Evolutionary conservation across 23 tunicate genomes (phyloP).

Genomic region (Styela clava): DNA sequence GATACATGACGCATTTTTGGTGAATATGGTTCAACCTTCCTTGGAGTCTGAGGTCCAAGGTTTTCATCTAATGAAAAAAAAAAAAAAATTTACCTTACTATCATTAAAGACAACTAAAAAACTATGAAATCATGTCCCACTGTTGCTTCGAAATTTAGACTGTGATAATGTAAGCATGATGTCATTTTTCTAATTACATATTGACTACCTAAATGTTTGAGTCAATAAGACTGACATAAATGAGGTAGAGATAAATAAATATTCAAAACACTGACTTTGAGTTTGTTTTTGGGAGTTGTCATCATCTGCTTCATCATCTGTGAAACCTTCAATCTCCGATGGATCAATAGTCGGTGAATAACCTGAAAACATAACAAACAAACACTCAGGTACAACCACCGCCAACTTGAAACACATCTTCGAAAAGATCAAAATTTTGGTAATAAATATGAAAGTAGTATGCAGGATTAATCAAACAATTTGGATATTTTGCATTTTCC

Average conservation of each 20-base stretch:
- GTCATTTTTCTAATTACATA: too few relatives aligned
- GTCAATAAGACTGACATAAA: too few relatives aligned
- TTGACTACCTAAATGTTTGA: background rate
- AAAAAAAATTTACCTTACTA: too few relatives aligned
- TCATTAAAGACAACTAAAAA: too few relatives aligned
- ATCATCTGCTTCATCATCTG: conserved; percentile 40
- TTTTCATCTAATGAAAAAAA: background rate
- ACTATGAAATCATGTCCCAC: background rate
- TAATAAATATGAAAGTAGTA: too few relatives aligned
- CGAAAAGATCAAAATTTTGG: too few relatives aligned
- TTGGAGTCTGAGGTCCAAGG: background rate
- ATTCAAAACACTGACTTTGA: too few relatives aligned
- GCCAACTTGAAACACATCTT: too few relatives aligned
- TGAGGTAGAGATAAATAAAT: too few relatives aligned
- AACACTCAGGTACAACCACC: background rate
- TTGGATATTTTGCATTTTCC: too few relatives aligned
- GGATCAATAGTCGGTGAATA: conserved; percentile 63
- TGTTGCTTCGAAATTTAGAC: background rate
- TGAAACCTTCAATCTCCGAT: conserved; percentile 73
- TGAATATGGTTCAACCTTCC: background rate
- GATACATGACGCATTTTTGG: background rate
- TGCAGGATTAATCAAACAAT: too few relatives aligned
- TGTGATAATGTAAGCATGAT: background rate
- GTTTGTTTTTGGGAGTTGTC: too few relatives aligned
- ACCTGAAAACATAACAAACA: conserved; percentile 25